phyloP scores from a whole-genome alignment of 1,140 invertebrate species.

The Helicoverpa armigera region DNA sequence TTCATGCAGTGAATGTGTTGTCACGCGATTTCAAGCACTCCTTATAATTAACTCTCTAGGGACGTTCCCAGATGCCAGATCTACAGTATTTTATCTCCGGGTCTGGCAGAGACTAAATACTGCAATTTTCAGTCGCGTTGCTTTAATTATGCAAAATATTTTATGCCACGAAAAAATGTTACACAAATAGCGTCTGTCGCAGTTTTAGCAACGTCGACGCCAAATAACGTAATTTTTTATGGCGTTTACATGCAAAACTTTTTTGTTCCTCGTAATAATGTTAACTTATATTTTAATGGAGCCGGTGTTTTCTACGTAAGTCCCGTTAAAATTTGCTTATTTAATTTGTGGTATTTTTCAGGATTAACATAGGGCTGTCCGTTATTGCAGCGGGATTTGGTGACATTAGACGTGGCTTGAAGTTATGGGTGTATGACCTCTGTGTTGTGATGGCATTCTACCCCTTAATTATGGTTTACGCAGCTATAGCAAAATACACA shows the following conservation, averaged over 20 bases:
- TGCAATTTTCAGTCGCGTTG: slow-evolving; percentile 32
- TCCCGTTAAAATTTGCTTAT: slow-evolving; percentile 7
- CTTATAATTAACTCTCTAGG: slow-evolving; percentile 25
- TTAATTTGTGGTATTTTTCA: slow-evolving; percentile 56
- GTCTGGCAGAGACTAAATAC: slow-evolving; percentile 39
- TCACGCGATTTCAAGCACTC: slow-evolving; percentile 1
- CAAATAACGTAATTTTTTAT: slow-evolving; percentile 41
- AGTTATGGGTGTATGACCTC: slow-evolving; percentile 84
- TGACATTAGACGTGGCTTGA: slow-evolving; percentile 80
- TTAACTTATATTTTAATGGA: slow-evolving; percentile 31
- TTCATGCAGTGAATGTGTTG: slow-evolving; percentile 18
- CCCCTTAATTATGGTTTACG: slow-evolving; percentile 81
- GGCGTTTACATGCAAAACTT: slow-evolving; percentile 31
- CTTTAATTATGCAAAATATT: slow-evolving; percentile 45
- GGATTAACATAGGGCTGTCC: slow-evolving; percentile 84
- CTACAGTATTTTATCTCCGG: slow-evolving; percentile 20
- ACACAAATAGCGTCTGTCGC: not conserved
- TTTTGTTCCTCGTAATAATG: slow-evolving; percentile 35
- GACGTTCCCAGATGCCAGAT: slow-evolving; percentile 24
- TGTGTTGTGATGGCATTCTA: slow-evolving; percentile 83
- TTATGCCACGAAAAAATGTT: slow-evolving; percentile 28
- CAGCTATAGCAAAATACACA: slow-evolving; percentile 58
- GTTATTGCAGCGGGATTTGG: slow-evolving; percentile 84
- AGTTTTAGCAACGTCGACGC: slow-evolving; percentile 29
- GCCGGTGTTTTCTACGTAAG: not conserved